These are phyloP conservation scores for Platycheirus rosarum DNA, from an alignment of 2,888 invertebrate species.

Conservation along the genomic window DNA sequence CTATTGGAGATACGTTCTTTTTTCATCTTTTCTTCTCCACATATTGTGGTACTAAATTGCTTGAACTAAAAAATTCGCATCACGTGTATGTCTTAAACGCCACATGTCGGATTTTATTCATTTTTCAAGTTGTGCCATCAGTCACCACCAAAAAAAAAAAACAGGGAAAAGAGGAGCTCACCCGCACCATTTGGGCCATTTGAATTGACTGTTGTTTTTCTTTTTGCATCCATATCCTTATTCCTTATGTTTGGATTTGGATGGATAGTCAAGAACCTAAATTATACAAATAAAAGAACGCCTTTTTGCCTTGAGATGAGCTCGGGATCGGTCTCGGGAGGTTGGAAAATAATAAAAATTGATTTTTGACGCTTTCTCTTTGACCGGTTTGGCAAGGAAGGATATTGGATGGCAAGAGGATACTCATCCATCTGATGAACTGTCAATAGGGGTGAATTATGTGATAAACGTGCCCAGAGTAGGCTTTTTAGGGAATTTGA, in stretches of 20 bases:
- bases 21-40: constrained; percentile 42
- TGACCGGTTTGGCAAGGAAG: constrained; percentile 44
- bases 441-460: constrained; percentile 70
- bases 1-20: constrained; percentile 22
- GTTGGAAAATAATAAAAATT: constrained; percentile 62
- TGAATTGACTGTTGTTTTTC: constrained; percentile 36
- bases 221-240: neutral
- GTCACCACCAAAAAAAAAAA: too few relatives aligned
- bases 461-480: constrained; percentile 61
- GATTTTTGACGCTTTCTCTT: constrained; percentile 65
- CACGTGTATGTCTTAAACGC: constrained; percentile 82
- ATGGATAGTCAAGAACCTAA: constrained; percentile 24
- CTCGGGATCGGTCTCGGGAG: neutral
- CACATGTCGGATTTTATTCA: constrained; percentile 81
- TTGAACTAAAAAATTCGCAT: constrained; percentile 78
- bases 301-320: constrained; percentile 42
- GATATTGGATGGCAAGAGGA: constrained; percentile 26
- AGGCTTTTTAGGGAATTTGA: constrained; percentile 36
- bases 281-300: constrained; percentile 69
- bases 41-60: constrained; percentile 58
- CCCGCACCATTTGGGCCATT: constrained; percentile 31
- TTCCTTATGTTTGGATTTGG: neutral
- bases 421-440: constrained; percentile 59
- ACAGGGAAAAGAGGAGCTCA: constrained; percentile 27
- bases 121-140: constrained; percentile 76